Evolutionary conservation across 2,888 invertebrate genomes (phyloP).

Genomic region (Anthophora plumipes): DNA sequence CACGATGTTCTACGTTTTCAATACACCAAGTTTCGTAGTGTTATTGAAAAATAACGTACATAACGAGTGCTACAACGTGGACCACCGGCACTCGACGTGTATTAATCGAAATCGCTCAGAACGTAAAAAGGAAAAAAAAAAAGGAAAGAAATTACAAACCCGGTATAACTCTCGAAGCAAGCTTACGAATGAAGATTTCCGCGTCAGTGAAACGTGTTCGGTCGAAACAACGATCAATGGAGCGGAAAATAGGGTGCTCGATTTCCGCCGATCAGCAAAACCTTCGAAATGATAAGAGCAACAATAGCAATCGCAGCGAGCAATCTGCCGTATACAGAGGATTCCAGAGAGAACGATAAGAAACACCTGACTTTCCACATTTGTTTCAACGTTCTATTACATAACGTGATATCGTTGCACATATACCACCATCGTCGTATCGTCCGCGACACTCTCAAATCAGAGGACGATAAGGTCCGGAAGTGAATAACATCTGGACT

Average conservation of each 20-base stretch:
- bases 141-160: not conserved
- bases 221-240: conserved; percentile 48
- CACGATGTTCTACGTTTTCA: too few species aligned
- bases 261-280: conserved; percentile 50
- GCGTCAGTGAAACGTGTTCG: not conserved
- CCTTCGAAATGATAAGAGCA: conserved; percentile 44
- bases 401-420: not conserved
- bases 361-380: conserved; percentile 57
- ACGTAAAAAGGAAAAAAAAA: too few species aligned
- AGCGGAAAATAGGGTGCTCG: conserved; percentile 55
- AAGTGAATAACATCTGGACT: conserved; percentile 29
- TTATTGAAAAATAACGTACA: too few species aligned
- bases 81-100: too few species aligned
- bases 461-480: conserved; percentile 15
- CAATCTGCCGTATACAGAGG: not conserved
- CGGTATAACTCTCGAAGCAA: not conserved
- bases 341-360: conserved; percentile 53
- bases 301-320: conserved; percentile 27
- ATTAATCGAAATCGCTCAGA: conserved; percentile 25
- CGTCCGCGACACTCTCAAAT: conserved; percentile 19
- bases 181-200: not conserved
- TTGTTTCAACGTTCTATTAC: conserved; percentile 55
- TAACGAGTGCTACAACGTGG: too few species aligned
- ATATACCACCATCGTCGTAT: not conserved
- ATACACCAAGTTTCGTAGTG: too few species aligned